phyloP scores from a whole-genome alignment of 1,140 invertebrate species.

The Brachionus sp. region DNA sequence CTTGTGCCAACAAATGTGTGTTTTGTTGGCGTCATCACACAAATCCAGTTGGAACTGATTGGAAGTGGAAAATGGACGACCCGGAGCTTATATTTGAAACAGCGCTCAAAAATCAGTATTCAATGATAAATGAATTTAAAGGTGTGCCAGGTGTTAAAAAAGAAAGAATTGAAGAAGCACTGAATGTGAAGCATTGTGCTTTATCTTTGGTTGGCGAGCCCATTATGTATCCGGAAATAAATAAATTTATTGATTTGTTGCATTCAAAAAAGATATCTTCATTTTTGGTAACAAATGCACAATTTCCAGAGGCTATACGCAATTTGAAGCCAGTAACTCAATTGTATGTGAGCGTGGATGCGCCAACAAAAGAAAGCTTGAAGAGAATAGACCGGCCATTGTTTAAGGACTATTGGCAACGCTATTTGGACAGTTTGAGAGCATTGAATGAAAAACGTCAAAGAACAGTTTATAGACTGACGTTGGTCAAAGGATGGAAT shows the following conservation, averaged over 20 bases:
- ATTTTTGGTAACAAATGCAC: slow-evolving; percentile 68
- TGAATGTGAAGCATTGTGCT: slow-evolving; percentile 64
- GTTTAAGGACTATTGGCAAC: slow-evolving; percentile 67
- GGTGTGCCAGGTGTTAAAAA: slow-evolving; percentile 66
- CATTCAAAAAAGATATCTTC: slow-evolving; percentile 64
- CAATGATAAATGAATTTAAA: slow-evolving; percentile 66
- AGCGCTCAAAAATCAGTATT: slow-evolving; percentile 63
- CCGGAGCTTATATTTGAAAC: slow-evolving; percentile 63
- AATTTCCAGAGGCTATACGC: slow-evolving; percentile 66
- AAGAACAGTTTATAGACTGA: slow-evolving; percentile 67
- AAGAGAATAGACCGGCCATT: slow-evolving; percentile 68
- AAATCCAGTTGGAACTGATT: slow-evolving; percentile 70
- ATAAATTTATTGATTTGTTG: slow-evolving; percentile 63
- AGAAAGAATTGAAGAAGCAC: slow-evolving; percentile 63
- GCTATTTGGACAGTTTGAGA: slow-evolving; percentile 64
- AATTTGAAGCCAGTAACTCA: slow-evolving; percentile 65
- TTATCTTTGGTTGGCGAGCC: slow-evolving; percentile 68
- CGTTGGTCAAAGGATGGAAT: slow-evolving; percentile 67
- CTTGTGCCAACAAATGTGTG: slow-evolving; percentile 70
- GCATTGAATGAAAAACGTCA: slow-evolving; percentile 64
- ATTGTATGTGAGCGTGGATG: slow-evolving; percentile 68
- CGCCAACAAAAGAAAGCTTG: slow-evolving; percentile 66
- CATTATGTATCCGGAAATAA: slow-evolving; percentile 70
- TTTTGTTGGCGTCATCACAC: slow-evolving; percentile 70
- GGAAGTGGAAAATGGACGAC: slow-evolving; percentile 68